phyloP scores from a whole-genome alignment of 2,888 invertebrate genomes.

The Dugesia japonica region DNA sequence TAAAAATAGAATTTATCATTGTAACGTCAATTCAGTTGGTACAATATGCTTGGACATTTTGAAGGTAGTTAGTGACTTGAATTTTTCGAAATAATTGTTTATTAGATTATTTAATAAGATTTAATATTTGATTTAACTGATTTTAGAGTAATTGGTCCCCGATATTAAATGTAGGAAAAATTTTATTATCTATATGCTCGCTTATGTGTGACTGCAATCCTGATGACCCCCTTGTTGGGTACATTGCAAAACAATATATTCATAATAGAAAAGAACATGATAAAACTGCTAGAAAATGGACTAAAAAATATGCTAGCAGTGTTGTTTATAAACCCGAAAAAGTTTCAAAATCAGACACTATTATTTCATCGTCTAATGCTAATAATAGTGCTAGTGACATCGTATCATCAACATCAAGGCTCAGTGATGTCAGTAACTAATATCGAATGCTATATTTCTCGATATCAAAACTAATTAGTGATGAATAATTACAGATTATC shows the following conservation, averaged over 20 bases:
- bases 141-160: conserved; percentile 81
- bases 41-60: conserved; percentile 91
- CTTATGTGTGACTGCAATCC: conserved; percentile 95
- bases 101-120: too few species aligned
- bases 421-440: conserved; percentile 10
- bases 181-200: conserved; percentile 87
- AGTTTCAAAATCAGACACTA: not conserved
- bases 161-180: conserved; percentile 92
- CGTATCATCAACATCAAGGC: conserved; percentile 2
- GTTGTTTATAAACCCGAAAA: conserved; percentile 21
- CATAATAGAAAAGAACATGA: conserved; percentile 94
- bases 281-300: conserved; percentile 91
- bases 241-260: conserved; percentile 90
- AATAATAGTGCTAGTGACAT: not conserved
- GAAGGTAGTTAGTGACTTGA: conserved; percentile 52
- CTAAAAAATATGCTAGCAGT: conserved; percentile 74
- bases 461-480: not conserved
- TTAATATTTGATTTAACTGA: too few species aligned
- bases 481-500: not conserved
- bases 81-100: too few species aligned
- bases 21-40: conserved; percentile 96
- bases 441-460: not conserved
- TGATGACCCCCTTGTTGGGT: conserved; percentile 90
- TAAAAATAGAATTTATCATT: conserved; percentile 91
- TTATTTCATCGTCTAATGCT: not conserved